phyloP scores from a whole-genome alignment of 2,888 invertebrate genomes.

The Agrotis exclamationis region DNA sequence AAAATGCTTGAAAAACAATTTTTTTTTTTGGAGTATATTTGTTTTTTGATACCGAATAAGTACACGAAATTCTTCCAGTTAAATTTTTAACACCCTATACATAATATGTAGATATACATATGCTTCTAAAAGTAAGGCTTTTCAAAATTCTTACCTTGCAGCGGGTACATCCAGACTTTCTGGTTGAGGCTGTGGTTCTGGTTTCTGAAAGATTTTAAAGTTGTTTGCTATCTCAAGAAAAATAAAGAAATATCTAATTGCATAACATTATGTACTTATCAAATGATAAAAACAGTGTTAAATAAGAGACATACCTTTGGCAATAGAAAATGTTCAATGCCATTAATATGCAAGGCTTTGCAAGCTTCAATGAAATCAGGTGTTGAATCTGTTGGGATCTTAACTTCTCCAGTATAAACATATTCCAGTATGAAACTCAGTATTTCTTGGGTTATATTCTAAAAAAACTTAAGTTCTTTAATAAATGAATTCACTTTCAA shows the following conservation, averaged over 20 bases:
- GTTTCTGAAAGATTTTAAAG: slow-evolving; percentile 39
- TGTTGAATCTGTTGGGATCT: slow-evolving; percentile 72
- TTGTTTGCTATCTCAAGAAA: background rate
- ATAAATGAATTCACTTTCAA: no score
- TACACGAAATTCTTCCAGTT: no score
- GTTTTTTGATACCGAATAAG: no score
- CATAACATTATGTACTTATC: background rate
- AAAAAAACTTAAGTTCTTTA: slow-evolving; percentile 58
- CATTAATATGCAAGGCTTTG: slow-evolving; percentile 77
- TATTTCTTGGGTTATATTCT: slow-evolving; percentile 78
- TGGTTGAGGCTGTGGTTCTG: background rate
- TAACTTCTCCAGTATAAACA: slow-evolving; percentile 86
- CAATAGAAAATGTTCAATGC: slow-evolving; percentile 69
- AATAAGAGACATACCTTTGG: slow-evolving; percentile 42
- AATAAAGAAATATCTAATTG: background rate
- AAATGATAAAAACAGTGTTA: background rate
- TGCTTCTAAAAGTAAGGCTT: no score
- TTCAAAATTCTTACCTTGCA: slow-evolving; percentile 28
- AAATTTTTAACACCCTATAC: no score
- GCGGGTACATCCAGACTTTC: background rate
- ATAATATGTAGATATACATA: no score
- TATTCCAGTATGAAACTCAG: slow-evolving; percentile 81
- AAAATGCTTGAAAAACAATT: no score
- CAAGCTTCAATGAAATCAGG: slow-evolving; percentile 77
- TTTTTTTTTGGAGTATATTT: no score